A percentile compares a stretch with the other conserved stretches of the same genome.
These are phyloP conservation scores for Catharus fuscescens DNA, from an alignment of 2,113 vertebrate genomes.

Conservation along the genomic window DNA sequence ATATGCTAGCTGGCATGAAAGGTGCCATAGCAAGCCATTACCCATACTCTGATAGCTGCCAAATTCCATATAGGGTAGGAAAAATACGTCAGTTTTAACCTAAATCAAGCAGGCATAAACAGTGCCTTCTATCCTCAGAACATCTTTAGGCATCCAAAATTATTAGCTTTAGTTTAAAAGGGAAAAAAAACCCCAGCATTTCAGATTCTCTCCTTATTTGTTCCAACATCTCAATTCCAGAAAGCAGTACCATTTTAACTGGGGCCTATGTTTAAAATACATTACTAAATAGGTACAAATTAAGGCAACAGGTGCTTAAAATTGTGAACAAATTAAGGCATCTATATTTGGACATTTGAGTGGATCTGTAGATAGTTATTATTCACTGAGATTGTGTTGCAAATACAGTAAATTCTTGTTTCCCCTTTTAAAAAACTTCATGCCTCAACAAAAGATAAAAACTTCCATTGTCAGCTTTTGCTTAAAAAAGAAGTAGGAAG, in stretches of 20 bases:
- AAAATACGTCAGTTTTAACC: background rate
- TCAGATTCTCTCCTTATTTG: background rate
- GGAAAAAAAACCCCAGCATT: background rate
- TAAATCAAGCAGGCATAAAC: background rate
- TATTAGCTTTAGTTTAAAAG: background rate
- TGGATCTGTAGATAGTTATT: background rate
- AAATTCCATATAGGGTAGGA: background rate
- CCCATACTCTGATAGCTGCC: background rate
- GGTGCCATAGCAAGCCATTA: background rate
- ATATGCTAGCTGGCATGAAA: background rate
- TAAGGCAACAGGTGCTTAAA: background rate
- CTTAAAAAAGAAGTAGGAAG: slow-evolving; percentile 66
- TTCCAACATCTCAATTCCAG: background rate
- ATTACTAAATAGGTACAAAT: background rate
- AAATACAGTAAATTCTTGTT: slow-evolving; percentile 1
- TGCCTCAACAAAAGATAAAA: slow-evolving; percentile 29
- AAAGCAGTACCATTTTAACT: background rate
- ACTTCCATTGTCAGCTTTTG: slow-evolving; percentile 41
- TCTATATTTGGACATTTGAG: background rate
- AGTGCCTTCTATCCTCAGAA: background rate
- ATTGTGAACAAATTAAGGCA: background rate
- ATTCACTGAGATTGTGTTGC: background rate
- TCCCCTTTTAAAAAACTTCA: slow-evolving; percentile 6
- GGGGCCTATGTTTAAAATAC: background rate
- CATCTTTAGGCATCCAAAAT: background rate